Conservation (phyloP, 2,797 vertebrate species). For the Halcyon badia region DNA sequence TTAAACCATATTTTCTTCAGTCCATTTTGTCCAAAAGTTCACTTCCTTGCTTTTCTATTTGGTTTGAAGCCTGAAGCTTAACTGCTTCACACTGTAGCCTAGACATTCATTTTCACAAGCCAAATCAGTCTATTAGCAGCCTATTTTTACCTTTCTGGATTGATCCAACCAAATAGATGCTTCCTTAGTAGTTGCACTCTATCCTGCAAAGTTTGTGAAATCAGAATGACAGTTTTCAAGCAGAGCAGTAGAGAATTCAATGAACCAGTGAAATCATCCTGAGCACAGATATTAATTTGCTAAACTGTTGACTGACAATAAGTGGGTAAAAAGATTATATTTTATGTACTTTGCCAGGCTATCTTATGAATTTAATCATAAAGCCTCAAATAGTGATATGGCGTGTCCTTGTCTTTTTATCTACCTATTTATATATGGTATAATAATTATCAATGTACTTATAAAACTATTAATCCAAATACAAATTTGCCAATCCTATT, state of each 20-base stretch:
- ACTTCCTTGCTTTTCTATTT: not conserved
- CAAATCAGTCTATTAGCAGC: not conserved
- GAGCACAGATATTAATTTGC: not conserved
- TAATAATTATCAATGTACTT: not conserved
- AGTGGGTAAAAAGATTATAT: accelerated
- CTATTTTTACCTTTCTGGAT: not conserved
- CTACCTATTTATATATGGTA: not conserved
- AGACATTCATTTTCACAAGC: not conserved
- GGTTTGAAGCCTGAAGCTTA: not conserved
- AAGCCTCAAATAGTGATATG: not conserved
- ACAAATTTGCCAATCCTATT: not conserved
- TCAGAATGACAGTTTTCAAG: not conserved
- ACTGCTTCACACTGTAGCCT: not conserved
- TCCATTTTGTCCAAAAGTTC: not conserved
- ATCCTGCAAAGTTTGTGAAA: not conserved
- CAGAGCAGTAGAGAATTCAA: not conserved
- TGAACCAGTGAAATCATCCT: not conserved
- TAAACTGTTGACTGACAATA: not conserved
- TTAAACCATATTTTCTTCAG: not conserved
- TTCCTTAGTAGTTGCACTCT: not conserved
- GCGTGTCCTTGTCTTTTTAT: not conserved
- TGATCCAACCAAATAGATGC: not conserved
- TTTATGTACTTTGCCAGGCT: not conserved
- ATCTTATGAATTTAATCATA: not conserved
- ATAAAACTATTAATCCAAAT: not conserved